Evolutionary conservation across 2,797 vertebrate species (phyloP).

Genomic region (Euphonia xanthogaster): DNA sequence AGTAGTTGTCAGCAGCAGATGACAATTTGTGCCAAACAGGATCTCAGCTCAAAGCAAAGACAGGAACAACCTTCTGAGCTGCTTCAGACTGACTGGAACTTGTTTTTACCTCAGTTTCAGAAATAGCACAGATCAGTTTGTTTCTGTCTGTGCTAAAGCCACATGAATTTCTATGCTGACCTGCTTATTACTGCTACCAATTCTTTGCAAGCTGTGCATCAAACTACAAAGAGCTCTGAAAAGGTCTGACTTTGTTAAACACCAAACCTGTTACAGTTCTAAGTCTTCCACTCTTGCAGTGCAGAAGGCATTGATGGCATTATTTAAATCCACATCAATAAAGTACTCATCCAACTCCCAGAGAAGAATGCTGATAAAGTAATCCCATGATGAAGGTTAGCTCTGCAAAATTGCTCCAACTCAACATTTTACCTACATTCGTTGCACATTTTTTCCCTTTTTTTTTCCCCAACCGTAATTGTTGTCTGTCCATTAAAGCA

Average conservation of each 20-base stretch:
- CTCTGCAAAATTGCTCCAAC: not conserved
- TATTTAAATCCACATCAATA: not conserved
- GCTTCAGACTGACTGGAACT: not conserved
- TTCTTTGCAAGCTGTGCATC: not conserved
- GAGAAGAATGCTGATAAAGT: not conserved
- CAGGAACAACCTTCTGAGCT: not conserved
- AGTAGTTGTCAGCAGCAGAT: not conserved
- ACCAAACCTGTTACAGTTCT: not conserved
- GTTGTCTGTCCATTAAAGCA: not conserved
- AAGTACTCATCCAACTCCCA: not conserved
- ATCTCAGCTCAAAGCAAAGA: not conserved
- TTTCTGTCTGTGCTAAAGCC: not conserved
- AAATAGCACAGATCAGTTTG: not conserved
- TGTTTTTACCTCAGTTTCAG: not conserved
- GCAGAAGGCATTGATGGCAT: not conserved
- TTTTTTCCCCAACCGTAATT: accelerated
- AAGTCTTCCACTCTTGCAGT: not conserved
- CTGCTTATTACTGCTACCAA: not conserved
- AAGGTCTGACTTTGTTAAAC: not conserved
- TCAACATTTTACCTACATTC: not conserved
- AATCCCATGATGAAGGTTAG: not conserved
- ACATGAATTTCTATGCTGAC: not conserved
- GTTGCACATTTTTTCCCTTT: accelerated
- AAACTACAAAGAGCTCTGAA: not conserved
- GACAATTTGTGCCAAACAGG: not conserved